Percentiles rank a stretch among this genome's conserved stretches.
Evolutionary conservation across 2,113 vertebrate species (phyloP).

Genomic region (Noctilio leporinus): DNA sequence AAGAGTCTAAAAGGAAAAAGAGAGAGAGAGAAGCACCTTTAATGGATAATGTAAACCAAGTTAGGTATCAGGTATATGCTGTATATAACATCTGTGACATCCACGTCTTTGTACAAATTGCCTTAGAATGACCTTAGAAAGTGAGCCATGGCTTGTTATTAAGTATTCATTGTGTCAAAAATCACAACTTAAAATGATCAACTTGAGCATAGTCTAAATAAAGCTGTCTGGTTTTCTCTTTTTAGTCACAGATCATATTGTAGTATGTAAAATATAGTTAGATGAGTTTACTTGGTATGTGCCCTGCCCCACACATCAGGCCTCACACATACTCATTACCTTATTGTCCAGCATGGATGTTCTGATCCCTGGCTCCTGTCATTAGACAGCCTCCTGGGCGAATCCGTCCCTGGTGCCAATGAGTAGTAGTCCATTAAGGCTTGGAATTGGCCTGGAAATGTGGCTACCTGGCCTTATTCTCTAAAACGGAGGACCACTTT

Average conservation of each 20-base stretch:
- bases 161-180: background rate
- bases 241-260: background rate
- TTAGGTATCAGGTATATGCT: background rate
- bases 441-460: background rate
- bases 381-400: background rate
- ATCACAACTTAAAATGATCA: background rate
- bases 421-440: background rate
- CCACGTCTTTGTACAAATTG: background rate
- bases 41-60: background rate
- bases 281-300: background rate
- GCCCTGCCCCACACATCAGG: background rate
- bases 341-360: background rate
- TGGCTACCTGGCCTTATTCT: background rate
- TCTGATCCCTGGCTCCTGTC: background rate
- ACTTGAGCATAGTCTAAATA: background rate
- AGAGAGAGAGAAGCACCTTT: background rate
- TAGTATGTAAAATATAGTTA: background rate
- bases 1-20: background rate
- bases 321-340: background rate
- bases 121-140: conserved; percentile 16
- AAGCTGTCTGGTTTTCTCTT: background rate
- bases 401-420: background rate
- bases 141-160: background rate
- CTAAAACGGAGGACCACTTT: background rate
- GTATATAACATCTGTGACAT: background rate